Evolutionary conservation across 2,888 invertebrate genomes (phyloP).

Genomic region (Lucinisca nassula): DNA sequence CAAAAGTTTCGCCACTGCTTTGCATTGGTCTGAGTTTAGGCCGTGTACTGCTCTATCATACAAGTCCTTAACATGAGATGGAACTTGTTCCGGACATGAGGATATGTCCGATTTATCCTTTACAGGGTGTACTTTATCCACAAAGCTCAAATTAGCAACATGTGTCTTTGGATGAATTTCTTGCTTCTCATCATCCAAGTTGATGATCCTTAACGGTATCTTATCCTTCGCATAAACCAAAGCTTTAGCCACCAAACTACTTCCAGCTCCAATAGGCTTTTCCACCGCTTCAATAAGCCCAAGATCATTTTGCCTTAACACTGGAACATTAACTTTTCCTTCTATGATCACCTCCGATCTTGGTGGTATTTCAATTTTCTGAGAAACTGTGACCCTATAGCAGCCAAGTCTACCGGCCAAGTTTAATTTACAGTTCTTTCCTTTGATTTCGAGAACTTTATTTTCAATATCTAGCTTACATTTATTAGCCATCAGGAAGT

Average conservation of each 20-base stretch:
- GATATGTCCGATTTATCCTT: background rate
- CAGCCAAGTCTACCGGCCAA: no score
- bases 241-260: conserved; percentile 42
- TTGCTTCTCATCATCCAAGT: conserved; percentile 42
- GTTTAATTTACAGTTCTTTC: background rate
- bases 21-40: no score
- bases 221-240: conserved; percentile 34
- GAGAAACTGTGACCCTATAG: no score
- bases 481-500: background rate
- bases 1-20: conserved; percentile 9
- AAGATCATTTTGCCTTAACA: background rate
- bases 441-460: background rate
- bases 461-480: background rate
- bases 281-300: conserved; percentile 45
- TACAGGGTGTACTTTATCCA: background rate
- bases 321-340: conserved; percentile 2
- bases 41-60: no score
- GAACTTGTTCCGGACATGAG: background rate
- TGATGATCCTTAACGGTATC: conserved; percentile 55
- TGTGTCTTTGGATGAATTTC: conserved; percentile 51
- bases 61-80: conserved; percentile 11
- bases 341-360: conserved; percentile 30
- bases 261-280: background rate
- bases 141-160: conserved; percentile 22
- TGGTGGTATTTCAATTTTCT: conserved; percentile 31